phyloP scores from a whole-genome alignment of 2,888 invertebrate species.

The Limnephilus marmoratus region DNA sequence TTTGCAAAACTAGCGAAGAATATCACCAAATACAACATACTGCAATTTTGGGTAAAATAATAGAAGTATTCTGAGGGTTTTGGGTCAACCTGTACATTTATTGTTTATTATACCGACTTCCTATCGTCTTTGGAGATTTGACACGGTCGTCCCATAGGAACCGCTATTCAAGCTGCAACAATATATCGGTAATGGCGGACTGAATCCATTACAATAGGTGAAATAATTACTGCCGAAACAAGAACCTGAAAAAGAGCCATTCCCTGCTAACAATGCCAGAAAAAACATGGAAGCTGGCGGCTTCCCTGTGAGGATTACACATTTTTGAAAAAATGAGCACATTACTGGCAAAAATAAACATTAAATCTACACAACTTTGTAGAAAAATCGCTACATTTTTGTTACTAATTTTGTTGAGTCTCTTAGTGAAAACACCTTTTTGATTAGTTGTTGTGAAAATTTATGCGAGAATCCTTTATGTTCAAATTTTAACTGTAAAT shows the following conservation, averaged over 20 bases:
- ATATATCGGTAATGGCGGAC: constrained; percentile 57
- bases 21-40: too few species aligned
- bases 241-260: constrained; percentile 49
- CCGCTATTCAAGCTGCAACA: constrained; percentile 53
- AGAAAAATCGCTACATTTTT: background rate
- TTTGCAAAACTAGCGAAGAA: background rate
- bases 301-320: constrained; percentile 10
- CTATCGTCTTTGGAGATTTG: constrained; percentile 60
- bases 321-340: background rate
- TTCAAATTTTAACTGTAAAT: background rate
- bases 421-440: background rate
- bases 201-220: constrained; percentile 65
- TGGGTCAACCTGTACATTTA: constrained; percentile 28
- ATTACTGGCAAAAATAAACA: background rate
- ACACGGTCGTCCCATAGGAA: constrained; percentile 59
- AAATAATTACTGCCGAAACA: constrained; percentile 66
- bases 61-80: background rate
- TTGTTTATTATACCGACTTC: constrained; percentile 56
- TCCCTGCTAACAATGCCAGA: constrained; percentile 30
- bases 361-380: background rate
- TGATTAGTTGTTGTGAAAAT: background rate
- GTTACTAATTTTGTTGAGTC: background rate
- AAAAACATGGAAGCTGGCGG: constrained; percentile 17
- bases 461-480: background rate
- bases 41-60: too few species aligned